These are phyloP conservation scores for Lasioglossum leucozonium DNA, from an alignment of 2,888 invertebrate species.

Conservation along the genomic window DNA sequence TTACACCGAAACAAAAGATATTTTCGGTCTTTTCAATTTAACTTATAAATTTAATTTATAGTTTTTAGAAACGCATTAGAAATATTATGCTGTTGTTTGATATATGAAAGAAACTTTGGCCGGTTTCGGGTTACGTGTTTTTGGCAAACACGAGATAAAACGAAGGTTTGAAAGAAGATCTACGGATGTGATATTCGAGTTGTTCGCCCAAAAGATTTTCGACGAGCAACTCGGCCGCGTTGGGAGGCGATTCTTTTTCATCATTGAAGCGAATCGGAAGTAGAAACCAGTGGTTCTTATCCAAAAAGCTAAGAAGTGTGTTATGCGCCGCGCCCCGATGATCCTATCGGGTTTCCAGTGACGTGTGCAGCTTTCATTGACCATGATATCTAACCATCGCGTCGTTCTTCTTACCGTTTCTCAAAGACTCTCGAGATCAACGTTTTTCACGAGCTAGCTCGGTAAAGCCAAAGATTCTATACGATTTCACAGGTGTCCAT, in stretches of 20 bases:
- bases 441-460: constrained; percentile 26
- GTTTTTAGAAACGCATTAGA: no score
- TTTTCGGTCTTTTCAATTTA: no score
- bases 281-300: not conserved
- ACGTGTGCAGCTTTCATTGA: constrained; percentile 40
- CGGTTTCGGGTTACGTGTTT: not conserved
- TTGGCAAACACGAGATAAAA: not conserved
- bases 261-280: not conserved
- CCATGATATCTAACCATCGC: constrained; percentile 12
- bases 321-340: constrained; percentile 6
- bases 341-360: constrained; percentile 33
- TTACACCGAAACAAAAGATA: no score
- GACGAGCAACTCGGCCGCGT: not conserved
- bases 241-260: constrained; percentile 4
- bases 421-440: constrained; percentile 27
- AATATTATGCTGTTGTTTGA: not conserved
- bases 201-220: not conserved
- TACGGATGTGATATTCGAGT: not conserved
- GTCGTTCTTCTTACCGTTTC: constrained; percentile 8
- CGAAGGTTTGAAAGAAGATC: not conserved
- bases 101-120: not conserved
- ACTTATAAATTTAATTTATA: no score
- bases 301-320: not conserved
- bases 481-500: constrained; percentile 22
- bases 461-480: constrained; percentile 22